These are phyloP conservation scores for Anagrus nilaparvatae DNA, from an alignment of 1,140 invertebrate genomes.

Conservation along the genomic window DNA sequence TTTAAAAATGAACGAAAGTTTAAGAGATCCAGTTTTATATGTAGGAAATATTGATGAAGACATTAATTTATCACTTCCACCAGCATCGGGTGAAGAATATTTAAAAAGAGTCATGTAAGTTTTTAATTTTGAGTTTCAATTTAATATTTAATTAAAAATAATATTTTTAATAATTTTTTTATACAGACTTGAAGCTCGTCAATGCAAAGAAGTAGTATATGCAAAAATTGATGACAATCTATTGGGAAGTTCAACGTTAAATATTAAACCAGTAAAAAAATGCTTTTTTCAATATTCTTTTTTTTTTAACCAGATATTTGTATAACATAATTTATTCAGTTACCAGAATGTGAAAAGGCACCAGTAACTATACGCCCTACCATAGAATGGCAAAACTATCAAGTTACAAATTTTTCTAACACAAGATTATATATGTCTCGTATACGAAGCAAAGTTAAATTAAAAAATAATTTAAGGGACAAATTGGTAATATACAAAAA, in stretches of 20 bases:
- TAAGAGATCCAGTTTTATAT: constrained; percentile 29
- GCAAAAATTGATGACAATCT: constrained; percentile 38
- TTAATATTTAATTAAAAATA: constrained; percentile 11
- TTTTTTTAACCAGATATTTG: constrained; percentile 10
- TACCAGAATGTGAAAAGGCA: constrained; percentile 37
- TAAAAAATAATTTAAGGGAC: constrained; percentile 15
- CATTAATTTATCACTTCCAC: constrained; percentile 41
- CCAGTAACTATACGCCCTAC: constrained; percentile 37
- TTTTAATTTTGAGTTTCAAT: not conserved
- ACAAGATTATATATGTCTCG: constrained; percentile 37
- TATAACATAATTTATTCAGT: constrained; percentile 20
- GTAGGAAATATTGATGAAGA: constrained; percentile 37
- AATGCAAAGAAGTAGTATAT: constrained; percentile 44
- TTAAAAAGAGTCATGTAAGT: constrained; percentile 46
- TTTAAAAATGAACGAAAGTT: constrained; percentile 21
- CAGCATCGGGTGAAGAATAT: constrained; percentile 47
- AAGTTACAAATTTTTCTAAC: constrained; percentile 44
- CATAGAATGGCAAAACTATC: constrained; percentile 42
- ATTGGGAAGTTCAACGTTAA: constrained; percentile 35
- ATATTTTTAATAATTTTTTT: constrained; percentile 7
- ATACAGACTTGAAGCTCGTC: constrained; percentile 44
- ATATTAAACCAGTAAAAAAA: constrained; percentile 25
- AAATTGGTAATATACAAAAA: constrained; percentile 22
- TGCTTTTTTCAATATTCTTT: constrained; percentile 1
- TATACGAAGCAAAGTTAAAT: constrained; percentile 22